Conservation (phyloP, 1,140 invertebrate species). For the Aphelinus certus region DNA sequence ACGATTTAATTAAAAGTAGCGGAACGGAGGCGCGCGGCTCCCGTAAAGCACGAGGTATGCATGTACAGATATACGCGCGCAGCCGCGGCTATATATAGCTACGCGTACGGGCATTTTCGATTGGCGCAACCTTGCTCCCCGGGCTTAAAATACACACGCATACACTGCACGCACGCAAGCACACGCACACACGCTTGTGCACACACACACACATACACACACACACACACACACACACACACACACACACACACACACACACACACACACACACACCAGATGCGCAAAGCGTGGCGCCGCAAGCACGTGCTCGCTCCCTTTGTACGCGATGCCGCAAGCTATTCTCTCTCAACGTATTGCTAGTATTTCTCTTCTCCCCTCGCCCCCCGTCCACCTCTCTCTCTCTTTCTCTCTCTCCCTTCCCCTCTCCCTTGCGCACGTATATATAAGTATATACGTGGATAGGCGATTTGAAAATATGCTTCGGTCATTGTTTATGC, state of each 20-base stretch:
- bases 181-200: background rate
- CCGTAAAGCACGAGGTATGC: too few relatives aligned
- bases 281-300: background rate
- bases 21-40: too few relatives aligned
- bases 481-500: too few relatives aligned
- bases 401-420: conserved; percentile 2
- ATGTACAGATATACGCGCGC: too few relatives aligned
- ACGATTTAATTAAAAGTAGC: too few relatives aligned
- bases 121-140: too few relatives aligned
- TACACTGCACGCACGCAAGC: too few relatives aligned
- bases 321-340: background rate
- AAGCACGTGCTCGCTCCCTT: background rate
- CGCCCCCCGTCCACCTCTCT: background rate
- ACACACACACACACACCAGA: background rate
- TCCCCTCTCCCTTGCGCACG: background rate
- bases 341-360: background rate
- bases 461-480: too few relatives aligned
- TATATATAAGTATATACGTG: too few relatives aligned
- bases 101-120: too few relatives aligned
- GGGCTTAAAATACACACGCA: too few relatives aligned
- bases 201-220: background rate
- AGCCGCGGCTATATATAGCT: too few relatives aligned
- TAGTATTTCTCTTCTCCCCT: background rate
- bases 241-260: background rate
- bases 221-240: background rate